Base-by-base conservation (phyloP, 1,140 invertebrate species). In the Ooceraea biroi region DNA sequence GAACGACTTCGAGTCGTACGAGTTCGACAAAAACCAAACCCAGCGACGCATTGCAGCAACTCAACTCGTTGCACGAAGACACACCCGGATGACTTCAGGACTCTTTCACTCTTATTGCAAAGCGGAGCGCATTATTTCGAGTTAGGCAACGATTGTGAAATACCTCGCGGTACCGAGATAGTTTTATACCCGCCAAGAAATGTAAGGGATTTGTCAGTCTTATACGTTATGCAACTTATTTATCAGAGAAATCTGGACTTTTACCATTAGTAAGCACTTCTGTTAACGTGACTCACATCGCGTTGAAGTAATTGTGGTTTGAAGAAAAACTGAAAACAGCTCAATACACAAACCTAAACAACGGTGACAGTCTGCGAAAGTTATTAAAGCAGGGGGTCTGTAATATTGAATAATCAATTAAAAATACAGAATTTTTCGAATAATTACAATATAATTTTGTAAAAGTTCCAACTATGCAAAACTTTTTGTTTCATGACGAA, bases 21-120 rank as follows among this genome's bases (percentile, higher is more conserved):
- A 50, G 52, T 65, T 25, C 44, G 82, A 65, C 50, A 86, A 86
- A 86, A 86, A 86, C 85, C 27, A 19, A 86, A 71, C 82, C 66
- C 27, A 76, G 50, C 48, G 14, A 57, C 52, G 72, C 65, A 78
- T 17, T 10, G 46, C 25, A 48, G 30, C 36, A 36, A 41, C 48
- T 78, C 48, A 25, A 63, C 76, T 22, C 5, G 36, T 25, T 57
- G 63, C 48, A 44, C 74, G 76, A 78, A 78, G 76, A 78, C 76
- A 78, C 76, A 78, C 61, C 76, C 61, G 63, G 76, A 78, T 78
- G 76, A 66, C 50, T 78, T 78, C 63, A 57, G 76, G 55, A 78
- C 66, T 78, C 76, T 78, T 68, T 78, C 63, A 57, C 48, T 78
- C 48, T 78, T 69, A 66, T 78, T 66, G 74, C 58, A 69, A 55